Conservation (phyloP, 2,797 vertebrate species). For the Neopelma chrysocephalum region DNA sequence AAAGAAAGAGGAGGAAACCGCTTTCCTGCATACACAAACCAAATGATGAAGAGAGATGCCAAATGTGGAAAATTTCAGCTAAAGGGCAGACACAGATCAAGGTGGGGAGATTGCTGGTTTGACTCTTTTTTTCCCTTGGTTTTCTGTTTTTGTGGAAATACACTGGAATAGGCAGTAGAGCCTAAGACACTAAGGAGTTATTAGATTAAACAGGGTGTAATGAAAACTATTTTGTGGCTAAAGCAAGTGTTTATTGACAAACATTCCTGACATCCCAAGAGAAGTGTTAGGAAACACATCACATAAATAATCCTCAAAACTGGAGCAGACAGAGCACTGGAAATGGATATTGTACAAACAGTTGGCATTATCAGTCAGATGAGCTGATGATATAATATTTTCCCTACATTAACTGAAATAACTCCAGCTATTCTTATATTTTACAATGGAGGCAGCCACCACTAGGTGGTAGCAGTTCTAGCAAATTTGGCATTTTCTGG, state of each 20-base stretch:
- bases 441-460: background rate
- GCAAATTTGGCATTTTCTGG: background rate
- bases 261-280: background rate
- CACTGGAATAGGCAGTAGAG: background rate
- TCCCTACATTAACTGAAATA: constrained; percentile 6
- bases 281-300: background rate
- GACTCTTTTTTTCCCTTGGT: background rate
- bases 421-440: background rate
- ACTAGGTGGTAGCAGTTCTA: constrained; percentile 62
- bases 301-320: background rate
- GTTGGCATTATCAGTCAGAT: background rate
- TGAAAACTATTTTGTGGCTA: background rate
- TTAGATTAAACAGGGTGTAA: background rate
- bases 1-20: background rate
- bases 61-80: background rate
- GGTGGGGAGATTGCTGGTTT: background rate
- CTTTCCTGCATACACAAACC: background rate
- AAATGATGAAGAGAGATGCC: background rate
- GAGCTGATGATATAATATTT: background rate
- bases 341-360: background rate
- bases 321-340: background rate
- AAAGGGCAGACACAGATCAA: background rate
- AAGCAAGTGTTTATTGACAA: background rate
- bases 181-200: background rate
- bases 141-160: background rate